Base-by-base conservation (phyloP, 2,797 vertebrate species). In the Helarctos malayanus region DNA sequence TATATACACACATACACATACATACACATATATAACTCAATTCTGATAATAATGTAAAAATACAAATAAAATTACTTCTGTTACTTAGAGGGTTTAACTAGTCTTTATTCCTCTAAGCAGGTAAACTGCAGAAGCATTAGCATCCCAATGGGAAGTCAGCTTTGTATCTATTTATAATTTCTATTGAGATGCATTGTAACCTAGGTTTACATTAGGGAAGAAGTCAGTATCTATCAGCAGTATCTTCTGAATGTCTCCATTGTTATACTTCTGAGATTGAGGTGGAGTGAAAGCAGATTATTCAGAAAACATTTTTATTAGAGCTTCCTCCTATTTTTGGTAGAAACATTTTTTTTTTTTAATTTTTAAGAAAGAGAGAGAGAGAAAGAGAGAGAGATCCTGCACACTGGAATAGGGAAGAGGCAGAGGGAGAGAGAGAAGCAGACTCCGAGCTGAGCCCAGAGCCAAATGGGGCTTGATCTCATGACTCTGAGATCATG, bases 141-240 rank as follows among this genome's bases (percentile, higher is more conserved):
- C 10, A 7, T 83, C 78, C 35, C 56, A 25, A 10, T 25, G 47
- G 21, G 32, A 68, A 21, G 2, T 45, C 54, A 25, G 6, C 75
- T n/a, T 35, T 21, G 1, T 79, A 21, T 59, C 29, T 3, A 18
- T 18, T 65, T 95, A 16, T 81, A 79, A 93, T 59, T 57, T 38
- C 29, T 87, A 7, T 93, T 89, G 82, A 93, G 23, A 73, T 88
- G 69, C n/a, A 57, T 9, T 35, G 32, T 71, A n/a, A 94, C 78
- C 15, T 89, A 61, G 7, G 7, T 80, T 83, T 87, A 78, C 32
- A n/a, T 54, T 73, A 82, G 29, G 29, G 78, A 87, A 71, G 14
- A 93, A 83, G 9, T 29, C 38, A 91, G 1, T 35, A 59, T 56
- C 47, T 93, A n/a, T 88, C 47, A 85, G n/a, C 27, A 52, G 85